A percentile compares a stretch with the other conserved stretches of the same genome.
Evolutionary conservation across 2,797 vertebrate species (phyloP).

Genomic region (Cheirogaleus major): DNA sequence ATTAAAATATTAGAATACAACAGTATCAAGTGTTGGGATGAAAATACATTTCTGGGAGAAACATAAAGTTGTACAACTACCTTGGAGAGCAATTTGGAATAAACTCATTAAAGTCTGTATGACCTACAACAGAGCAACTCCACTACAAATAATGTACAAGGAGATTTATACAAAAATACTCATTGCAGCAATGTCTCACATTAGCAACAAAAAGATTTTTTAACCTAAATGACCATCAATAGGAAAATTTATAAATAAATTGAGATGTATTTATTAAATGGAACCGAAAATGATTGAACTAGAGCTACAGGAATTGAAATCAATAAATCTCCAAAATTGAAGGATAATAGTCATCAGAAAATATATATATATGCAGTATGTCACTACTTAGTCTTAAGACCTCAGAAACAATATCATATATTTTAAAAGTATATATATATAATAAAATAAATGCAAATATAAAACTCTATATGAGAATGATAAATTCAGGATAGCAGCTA

Average conservation of each 20-base stretch:
- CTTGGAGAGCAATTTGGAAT: neutral
- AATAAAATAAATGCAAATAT: neutral
- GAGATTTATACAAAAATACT: neutral
- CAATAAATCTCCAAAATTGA: neutral
- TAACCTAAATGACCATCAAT: neutral
- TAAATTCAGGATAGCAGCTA: neutral
- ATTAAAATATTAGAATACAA: neutral
- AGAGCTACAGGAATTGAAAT: neutral
- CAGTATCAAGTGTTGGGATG: neutral
- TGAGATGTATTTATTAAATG: neutral
- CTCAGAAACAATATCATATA: neutral
- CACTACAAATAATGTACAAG: neutral
- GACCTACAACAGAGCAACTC: neutral
- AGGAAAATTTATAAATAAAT: neutral
- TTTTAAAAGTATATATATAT: neutral
- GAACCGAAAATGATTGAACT: neutral
- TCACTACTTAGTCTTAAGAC: neutral
- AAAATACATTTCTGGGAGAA: neutral
- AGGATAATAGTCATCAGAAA: neutral
- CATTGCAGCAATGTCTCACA: neutral
- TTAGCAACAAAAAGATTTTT: neutral
- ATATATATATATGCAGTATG: neutral
- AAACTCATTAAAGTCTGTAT: neutral
- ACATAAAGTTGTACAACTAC: neutral
- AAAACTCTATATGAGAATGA: neutral